Evolutionary conservation across 2,113 vertebrate species (phyloP).

Genomic region (Thalassarche chlororhynchos): DNA sequence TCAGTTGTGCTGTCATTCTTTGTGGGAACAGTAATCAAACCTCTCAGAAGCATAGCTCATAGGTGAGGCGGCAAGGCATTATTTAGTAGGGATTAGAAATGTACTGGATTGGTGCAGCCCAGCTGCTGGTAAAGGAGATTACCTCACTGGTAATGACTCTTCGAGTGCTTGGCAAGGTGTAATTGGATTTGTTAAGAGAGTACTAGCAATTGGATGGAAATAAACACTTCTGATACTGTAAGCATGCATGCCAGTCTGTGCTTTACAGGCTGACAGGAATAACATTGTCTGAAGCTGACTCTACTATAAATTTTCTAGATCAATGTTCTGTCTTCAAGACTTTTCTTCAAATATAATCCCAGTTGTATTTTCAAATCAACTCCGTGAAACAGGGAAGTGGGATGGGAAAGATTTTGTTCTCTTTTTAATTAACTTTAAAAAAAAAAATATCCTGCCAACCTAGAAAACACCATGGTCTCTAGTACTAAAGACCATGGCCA

Average conservation of each 20-base stretch:
- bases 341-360: background rate
- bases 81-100: background rate
- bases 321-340: background rate
- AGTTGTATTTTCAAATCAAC: background rate
- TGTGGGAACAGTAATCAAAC: background rate
- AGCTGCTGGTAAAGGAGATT: background rate
- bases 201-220: background rate
- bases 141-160: background rate
- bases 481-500: background rate
- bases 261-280: background rate
- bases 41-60: background rate
- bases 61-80: background rate
- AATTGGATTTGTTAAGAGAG: background rate
- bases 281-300: background rate
- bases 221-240: background rate
- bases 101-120: background rate
- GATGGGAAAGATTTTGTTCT: background rate
- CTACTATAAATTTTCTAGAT: background rate
- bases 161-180: background rate
- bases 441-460: background rate
- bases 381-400: background rate
- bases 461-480: background rate
- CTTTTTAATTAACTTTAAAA: background rate
- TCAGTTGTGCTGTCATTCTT: background rate
- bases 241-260: background rate